phyloP scores from a whole-genome alignment of 2,113 vertebrate genomes.

The Orthonyx spaldingii region DNA sequence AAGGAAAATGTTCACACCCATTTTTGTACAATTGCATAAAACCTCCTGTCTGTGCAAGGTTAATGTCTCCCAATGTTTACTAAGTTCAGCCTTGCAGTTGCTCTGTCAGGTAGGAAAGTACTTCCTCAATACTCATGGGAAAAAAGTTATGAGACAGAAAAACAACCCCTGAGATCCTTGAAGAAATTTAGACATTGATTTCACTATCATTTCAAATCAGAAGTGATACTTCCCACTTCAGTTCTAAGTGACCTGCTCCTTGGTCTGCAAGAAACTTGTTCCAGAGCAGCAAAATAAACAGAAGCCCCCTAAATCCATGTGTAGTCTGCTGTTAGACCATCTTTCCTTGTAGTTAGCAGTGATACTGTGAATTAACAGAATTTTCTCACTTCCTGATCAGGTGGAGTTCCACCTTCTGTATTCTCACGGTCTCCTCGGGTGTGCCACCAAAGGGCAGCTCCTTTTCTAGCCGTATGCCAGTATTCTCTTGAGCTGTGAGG shows the following conservation, averaged over 20 bases:
- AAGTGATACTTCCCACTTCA: background rate
- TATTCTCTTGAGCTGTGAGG: background rate
- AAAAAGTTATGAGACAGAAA: background rate
- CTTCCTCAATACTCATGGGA: background rate
- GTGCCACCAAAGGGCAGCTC: background rate
- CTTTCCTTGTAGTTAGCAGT: background rate
- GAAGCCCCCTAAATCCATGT: background rate
- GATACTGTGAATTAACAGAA: background rate
- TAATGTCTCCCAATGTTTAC: background rate
- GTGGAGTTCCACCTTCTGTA: fast-evolving
- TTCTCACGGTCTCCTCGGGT: fast-evolving
- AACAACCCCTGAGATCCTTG: background rate
- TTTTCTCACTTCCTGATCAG: background rate
- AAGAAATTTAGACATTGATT: background rate
- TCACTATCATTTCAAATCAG: background rate
- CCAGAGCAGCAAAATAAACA: background rate
- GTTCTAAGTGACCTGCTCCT: background rate
- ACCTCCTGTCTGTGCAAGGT: background rate
- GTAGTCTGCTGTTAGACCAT: background rate
- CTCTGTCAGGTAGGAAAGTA: background rate
- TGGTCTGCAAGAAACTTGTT: background rate
- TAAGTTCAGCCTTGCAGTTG: background rate
- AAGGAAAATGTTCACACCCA: background rate
- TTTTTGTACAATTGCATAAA: background rate
- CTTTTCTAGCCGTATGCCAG: background rate